Evolutionary conservation across 2,888 invertebrate genomes (phyloP).

Genomic region (Phasia obesa): DNA sequence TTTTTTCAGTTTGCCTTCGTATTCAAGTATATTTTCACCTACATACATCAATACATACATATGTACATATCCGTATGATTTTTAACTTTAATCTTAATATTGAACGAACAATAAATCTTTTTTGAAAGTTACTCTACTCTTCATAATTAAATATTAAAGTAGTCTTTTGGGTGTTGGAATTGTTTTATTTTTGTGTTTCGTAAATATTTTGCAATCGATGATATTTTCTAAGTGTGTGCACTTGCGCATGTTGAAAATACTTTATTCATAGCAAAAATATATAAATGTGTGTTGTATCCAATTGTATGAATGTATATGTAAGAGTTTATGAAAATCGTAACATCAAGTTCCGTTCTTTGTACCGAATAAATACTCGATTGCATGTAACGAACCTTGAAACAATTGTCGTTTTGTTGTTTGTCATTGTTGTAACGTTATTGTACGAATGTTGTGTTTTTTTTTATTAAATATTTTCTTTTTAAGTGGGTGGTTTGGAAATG

Average conservation of each 20-base stretch:
- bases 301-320: neutral
- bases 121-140: conserved; percentile 54
- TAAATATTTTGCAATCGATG: conserved; percentile 65
- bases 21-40: too few relatives aligned
- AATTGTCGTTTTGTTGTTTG: conserved; percentile 77
- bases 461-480: neutral
- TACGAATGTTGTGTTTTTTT: conserved; percentile 31
- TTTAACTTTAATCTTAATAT: conserved; percentile 41
- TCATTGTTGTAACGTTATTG: conserved; percentile 28
- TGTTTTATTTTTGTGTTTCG: conserved; percentile 7
- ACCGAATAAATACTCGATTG: conserved; percentile 73
- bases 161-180: conserved; percentile 16
- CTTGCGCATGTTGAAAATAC: conserved; percentile 22
- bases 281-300: too few relatives aligned
- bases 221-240: conserved; percentile 47
- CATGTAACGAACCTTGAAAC: conserved; percentile 82
- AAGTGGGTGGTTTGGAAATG: conserved; percentile 25
- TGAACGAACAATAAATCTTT: conserved; percentile 43
- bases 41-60: neutral
- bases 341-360: conserved; percentile 70
- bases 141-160: conserved; percentile 22
- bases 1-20: conserved; percentile 22
- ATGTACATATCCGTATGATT: too few relatives aligned
- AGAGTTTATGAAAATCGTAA: conserved; percentile 41
- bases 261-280: neutral